Evolutionary conservation across 2,113 vertebrate genomes (phyloP), one percentile per base, ranked within the genome.

Genomic region (Leiothrix lutea): DNA sequence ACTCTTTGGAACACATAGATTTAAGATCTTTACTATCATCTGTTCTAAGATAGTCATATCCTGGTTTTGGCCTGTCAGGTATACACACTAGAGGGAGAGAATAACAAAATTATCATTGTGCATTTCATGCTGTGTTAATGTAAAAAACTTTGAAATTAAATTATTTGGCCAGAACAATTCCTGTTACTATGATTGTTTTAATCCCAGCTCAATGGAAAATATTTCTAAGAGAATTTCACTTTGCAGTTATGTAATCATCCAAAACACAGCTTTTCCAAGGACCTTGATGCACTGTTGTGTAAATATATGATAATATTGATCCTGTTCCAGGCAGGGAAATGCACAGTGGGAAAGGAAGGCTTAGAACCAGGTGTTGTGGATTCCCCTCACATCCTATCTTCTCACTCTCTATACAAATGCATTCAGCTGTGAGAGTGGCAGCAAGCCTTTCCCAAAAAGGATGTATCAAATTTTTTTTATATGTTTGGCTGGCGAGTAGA

Each of bases 341-440:
- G 6, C 25, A 53, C 31, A 48, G 31, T 14, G 31, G 36, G 29
- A 87, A 87, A 60, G 20, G 19, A 66, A 83, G 36, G 17, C 26
- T 86, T 65, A 70, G 38, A 90, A 80, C 18, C 25, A 40, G 64
- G n/a, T 58, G 7, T 60, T 93, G 38, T 71, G 70, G 69, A 92
- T 95, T 90, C 56, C 35, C 14, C 23, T 93, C 95, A 95, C 88
- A 94, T 58, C 25, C 26, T 45, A 16, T 80, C 38, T 87, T 85
- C 48, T 85, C 70, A 44, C 50, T 86, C 45, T 40, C n/a, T 74
- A 21, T 58, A 85, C 11, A 85, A 92, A 85, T 47, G n/a, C 23
- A 66, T 74, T 92, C 66, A 85, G 92, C 62, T 54, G 62, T 7
- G 0, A 81, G 38, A 88, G 45, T 24, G 35, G 38, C 28, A 88